phyloP scores from a whole-genome alignment of 2,888 invertebrate species.

The Achlya flavicornis region DNA sequence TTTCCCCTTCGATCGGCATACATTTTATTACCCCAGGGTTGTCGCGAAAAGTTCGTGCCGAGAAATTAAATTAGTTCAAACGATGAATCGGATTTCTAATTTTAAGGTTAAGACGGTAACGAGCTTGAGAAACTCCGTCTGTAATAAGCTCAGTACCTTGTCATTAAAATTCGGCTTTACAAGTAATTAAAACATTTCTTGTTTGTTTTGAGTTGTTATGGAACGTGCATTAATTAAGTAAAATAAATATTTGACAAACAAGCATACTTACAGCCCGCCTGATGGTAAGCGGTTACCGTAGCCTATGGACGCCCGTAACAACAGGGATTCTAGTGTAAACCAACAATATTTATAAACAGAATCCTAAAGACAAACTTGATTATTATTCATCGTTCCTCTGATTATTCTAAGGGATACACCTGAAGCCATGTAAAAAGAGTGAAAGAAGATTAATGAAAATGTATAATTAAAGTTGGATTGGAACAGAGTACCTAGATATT shows the following conservation, averaged over 20 bases:
- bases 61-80: constrained; percentile 69
- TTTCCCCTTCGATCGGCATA: constrained; percentile 64
- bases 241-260: background rate
- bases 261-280: too few species aligned
- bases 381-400: too few species aligned
- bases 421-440: too few species aligned
- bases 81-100: constrained; percentile 64
- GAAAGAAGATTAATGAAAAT: too few species aligned
- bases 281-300: too few species aligned
- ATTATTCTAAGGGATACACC: too few species aligned
- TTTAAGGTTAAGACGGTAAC: constrained; percentile 50
- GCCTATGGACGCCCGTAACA: too few species aligned
- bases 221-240: background rate
- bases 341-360: too few species aligned
- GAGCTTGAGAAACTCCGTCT: constrained; percentile 38
- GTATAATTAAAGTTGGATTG: too few species aligned
- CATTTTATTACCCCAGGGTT: constrained; percentile 64
- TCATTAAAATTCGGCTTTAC: constrained; percentile 42
- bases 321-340: background rate
- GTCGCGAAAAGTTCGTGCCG: constrained; percentile 58
- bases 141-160: constrained; percentile 37
- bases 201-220: background rate
- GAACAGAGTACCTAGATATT: too few species aligned
- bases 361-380: too few species aligned
- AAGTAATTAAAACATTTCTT: constrained; percentile 28